These are phyloP conservation scores for Sarcophaga carnaria DNA, from an alignment of 2,888 invertebrate species.

Conservation along the genomic window DNA sequence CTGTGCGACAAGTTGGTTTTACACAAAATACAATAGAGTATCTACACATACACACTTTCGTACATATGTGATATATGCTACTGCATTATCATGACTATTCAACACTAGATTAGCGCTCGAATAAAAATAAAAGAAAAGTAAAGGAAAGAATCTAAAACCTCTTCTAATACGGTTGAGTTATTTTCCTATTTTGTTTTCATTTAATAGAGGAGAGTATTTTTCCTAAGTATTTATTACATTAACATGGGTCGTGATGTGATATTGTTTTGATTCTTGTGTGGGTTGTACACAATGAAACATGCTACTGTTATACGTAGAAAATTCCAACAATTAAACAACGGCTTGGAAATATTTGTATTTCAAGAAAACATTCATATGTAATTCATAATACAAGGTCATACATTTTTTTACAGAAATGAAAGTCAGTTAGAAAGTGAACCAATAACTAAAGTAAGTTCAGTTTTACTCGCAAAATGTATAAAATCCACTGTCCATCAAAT, in stretches of 20 bases:
- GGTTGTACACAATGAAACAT: no score
- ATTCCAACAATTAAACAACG: no score
- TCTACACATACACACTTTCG: no score
- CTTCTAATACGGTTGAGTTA: slow-evolving; percentile 37
- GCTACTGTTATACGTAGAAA: no score
- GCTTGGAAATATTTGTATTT: no score
- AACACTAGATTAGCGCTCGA: slow-evolving; percentile 59
- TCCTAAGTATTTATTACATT: slow-evolving; percentile 13
- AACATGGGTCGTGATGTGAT: not conserved
- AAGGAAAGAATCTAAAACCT: not conserved
- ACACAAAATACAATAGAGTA: slow-evolving; percentile 18
- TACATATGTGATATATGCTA: not conserved
- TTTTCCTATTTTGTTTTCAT: slow-evolving; percentile 13
- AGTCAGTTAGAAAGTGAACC: no score
- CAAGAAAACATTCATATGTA: no score
- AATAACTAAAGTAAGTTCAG: no score
- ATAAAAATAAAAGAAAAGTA: not conserved
- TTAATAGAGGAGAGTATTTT: slow-evolving; percentile 18
- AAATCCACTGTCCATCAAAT: no score
- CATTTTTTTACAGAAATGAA: no score
- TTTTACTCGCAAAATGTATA: no score
- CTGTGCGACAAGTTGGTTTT: slow-evolving; percentile 66
- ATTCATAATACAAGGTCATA: no score
- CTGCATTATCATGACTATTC: slow-evolving; percentile 24
- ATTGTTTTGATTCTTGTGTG: slow-evolving; percentile 14